Evolutionary conservation across 2,113 vertebrate genomes (phyloP), one percentile per base, ranked within the genome.

Genomic region (Lonchura striata): DNA sequence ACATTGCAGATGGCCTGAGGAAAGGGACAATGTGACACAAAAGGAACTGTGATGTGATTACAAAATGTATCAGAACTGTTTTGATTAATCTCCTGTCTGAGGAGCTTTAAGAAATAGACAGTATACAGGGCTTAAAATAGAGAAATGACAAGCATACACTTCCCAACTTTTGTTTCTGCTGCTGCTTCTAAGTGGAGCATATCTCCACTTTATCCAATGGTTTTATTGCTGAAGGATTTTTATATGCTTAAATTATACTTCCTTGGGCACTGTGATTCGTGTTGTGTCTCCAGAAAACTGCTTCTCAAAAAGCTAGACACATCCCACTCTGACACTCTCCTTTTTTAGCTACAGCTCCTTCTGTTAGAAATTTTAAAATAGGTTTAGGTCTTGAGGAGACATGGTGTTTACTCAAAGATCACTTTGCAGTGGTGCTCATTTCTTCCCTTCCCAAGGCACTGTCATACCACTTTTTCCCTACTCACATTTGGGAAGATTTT

Each of bases 331-430:
- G 35, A 85, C 63, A 86, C 9, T 47, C 8, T 76, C 37, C 23
- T n/a, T 84, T 89, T 94, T 95, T 69, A 91, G 57, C 77, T 79
- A 80, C 75, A 91, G 54, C 33, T 87, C 68, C 79, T 92, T 89
- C 89, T 92, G 59, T 85, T 53, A 86, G 35, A 63, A 79, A 52
- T 42, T 86, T 89, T 35, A 72, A 61, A 91, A 50, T 54, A 90
- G 54, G 15, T 64, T 88, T 75, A 75, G 18, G 44, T 80, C 79
- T 83, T 90, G n/a, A 92, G 60, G 28, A 82, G 31, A 30, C 12
- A 24, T 8, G 9, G 6, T 59, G 14, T 77, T 77, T 92, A 88
- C 59, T 74, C 54, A 65, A 86, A 86, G 46, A 86, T 57, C 31
- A 37, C n/a, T 64, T 61, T 6, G 13, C 15, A 65, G 21, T 54